These are phyloP conservation scores for Cinara cedri DNA, from an alignment of 2,888 invertebrate genomes.

Conservation along the genomic window DNA sequence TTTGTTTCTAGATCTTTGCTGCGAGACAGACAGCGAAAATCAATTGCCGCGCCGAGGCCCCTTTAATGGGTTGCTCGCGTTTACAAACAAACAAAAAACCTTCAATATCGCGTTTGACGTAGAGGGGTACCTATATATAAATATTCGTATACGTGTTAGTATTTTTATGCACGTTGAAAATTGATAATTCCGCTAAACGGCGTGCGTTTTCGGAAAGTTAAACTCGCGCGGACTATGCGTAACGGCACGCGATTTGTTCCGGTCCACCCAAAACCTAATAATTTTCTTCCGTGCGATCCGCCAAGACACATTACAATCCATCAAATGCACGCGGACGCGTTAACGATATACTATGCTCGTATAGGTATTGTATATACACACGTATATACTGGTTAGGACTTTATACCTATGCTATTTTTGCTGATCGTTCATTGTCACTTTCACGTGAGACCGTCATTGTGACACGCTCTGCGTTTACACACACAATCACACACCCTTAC, in stretches of 20 bases:
- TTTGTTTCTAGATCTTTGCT: too few relatives aligned
- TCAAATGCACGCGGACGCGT: background rate
- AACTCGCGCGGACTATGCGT: background rate
- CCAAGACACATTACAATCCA: background rate
- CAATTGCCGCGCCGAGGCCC: too few relatives aligned
- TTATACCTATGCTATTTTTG: slow-evolving; percentile 12
- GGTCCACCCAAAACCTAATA: background rate
- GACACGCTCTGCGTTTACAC: background rate
- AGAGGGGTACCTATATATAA: too few relatives aligned
- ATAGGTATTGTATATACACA: background rate
- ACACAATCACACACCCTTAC: too few relatives aligned
- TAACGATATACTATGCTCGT: background rate
- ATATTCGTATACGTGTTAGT: too few relatives aligned
- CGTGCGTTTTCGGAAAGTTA: background rate
- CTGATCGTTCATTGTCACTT: slow-evolving; percentile 46
- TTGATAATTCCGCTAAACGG: slow-evolving; percentile 9
- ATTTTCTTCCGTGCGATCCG: background rate
- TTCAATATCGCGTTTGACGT: too few relatives aligned
- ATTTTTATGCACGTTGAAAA: background rate
- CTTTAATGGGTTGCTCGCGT: too few relatives aligned
- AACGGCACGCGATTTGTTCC: background rate
- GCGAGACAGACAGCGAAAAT: too few relatives aligned
- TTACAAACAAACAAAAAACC: too few relatives aligned
- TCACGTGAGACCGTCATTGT: background rate
- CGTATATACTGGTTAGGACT: background rate